Percentiles rank a stretch among this genome's conserved stretches.
These are phyloP conservation scores for Thunnus maccoyii DNA, from an alignment of 2,113 vertebrate genomes.

Conservation along the genomic window DNA sequence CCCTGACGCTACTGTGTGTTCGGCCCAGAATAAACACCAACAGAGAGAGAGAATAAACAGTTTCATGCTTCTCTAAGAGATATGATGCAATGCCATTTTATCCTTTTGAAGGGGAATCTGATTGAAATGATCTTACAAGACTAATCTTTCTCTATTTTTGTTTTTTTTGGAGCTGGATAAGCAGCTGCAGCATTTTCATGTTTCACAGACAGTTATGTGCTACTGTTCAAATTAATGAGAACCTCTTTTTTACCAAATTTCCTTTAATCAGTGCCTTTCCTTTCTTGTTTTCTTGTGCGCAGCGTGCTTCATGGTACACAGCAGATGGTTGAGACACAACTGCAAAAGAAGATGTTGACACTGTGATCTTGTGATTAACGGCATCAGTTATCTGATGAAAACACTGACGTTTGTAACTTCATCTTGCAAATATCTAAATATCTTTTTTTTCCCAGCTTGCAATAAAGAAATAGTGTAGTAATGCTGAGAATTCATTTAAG, in stretches of 20 bases:
- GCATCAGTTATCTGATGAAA: conserved; percentile 45
- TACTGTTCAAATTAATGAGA: conserved; percentile 42
- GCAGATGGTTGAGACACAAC: conserved; percentile 50
- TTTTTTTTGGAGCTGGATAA: conserved; percentile 30
- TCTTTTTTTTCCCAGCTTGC: conserved; percentile 1
- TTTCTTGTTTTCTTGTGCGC: conserved; percentile 37
- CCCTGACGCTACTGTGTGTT: neutral
- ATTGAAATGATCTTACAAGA: conserved; percentile 46
- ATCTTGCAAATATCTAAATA: conserved; percentile 2
- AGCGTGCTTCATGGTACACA: neutral
- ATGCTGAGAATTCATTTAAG: neutral
- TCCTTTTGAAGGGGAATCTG: conserved; percentile 38
- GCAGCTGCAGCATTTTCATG: conserved; percentile 45
- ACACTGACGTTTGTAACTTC: conserved; percentile 33
- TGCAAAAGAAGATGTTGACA: conserved; percentile 49
- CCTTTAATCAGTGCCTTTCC: conserved; percentile 60
- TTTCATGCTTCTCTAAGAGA: conserved; percentile 24
- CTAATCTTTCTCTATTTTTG: conserved; percentile 20
- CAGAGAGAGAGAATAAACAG: neutral
- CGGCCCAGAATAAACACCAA: neutral
- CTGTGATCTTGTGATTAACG: conserved; percentile 53
- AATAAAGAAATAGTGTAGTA: neutral
- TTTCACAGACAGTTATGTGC: conserved; percentile 8
- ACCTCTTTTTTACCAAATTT: conserved; percentile 26
- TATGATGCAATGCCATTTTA: conserved; percentile 31